Base-by-base conservation (phyloP, 2,797 vertebrate species). In the Melanotaenia trifasciata region DNA sequence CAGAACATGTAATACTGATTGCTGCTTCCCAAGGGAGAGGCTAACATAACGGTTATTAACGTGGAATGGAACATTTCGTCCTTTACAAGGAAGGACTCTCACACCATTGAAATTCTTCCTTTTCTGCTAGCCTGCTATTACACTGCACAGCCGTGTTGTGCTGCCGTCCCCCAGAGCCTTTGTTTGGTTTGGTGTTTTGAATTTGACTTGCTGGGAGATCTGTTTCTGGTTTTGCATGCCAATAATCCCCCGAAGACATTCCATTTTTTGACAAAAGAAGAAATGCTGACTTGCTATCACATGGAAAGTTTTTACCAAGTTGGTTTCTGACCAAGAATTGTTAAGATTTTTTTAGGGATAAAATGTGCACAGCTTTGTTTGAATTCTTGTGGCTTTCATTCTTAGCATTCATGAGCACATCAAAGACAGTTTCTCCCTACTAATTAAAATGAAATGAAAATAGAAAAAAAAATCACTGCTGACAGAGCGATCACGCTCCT, bases 81-180 rank as follows among this genome's bases (percentile, higher is more conserved):
- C 68, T 54, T 78, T 18, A 26, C 30, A 38, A 84, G 62, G 68
- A 40, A 73, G 36, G 47, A 51, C 70, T 78, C 56, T 71, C 33
- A 22, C 64, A 32, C 16, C 57, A 33, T 12, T 9, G 26, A 43
- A 61, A 64, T 83, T 81, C 66, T 71, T 35, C 70, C 68, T 20
- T 43, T 4, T 58, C 64, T 43, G 57, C 72, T 53, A 67, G 72
- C 67, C 74, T 87, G 86, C 84, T 64, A 82, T 88, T 86, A 87
- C 64, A 47, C 65, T 3, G 35, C 65, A 20, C n/a, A 7, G 66
- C 87, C 83, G 50, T 76, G 74, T 45, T 56, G 1, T 16, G 53
- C 64, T 14, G 70, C 65, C 50, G 5, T 56, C 61, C 36, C 47
- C 40, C 56, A 1, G 4, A 59, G 53, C 30, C 62, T 71, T 58